phyloP scores from a whole-genome alignment of 2,113 vertebrate genomes.

The Platichthys flesus region DNA sequence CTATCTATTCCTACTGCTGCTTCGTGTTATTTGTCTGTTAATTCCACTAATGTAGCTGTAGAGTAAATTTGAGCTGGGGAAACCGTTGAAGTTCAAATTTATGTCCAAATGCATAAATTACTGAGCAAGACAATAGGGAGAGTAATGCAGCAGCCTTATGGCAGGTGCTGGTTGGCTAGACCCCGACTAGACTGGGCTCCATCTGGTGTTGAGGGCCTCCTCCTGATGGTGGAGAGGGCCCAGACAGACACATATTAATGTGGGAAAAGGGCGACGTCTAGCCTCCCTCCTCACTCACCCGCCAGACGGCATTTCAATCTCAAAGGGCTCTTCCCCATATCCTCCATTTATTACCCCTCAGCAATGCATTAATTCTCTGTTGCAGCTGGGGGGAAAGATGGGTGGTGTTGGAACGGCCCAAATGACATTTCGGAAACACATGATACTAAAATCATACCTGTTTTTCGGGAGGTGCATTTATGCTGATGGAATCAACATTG shows the following conservation, averaged over 20 bases:
- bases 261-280: conserved; percentile 81
- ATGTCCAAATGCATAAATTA: conserved; percentile 38
- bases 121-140: conserved; percentile 67
- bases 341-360: conserved; percentile 79
- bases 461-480: conserved; percentile 1
- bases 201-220: conserved; percentile 82
- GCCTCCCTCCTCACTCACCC: conserved; percentile 72
- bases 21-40: not conserved
- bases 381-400: conserved; percentile 42
- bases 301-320: conserved; percentile 82
- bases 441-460: not conserved
- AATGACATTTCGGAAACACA: not conserved
- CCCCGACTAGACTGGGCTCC: conserved; percentile 82
- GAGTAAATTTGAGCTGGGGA: conserved; percentile 21
- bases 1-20: not conserved
- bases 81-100: conserved; percentile 18
- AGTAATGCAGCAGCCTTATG: conserved; percentile 67
- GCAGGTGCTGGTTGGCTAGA: conserved; percentile 80
- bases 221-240: conserved; percentile 75
- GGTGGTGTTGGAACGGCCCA: conserved; percentile 10
- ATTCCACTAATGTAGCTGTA: not conserved
- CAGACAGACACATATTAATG: conserved; percentile 87
- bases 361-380: conserved; percentile 70
- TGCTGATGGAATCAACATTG: not conserved
- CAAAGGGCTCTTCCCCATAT: conserved; percentile 74